Evolutionary conservation across 2,888 invertebrate genomes (phyloP).

Genomic region (Euplexia lucipara): DNA sequence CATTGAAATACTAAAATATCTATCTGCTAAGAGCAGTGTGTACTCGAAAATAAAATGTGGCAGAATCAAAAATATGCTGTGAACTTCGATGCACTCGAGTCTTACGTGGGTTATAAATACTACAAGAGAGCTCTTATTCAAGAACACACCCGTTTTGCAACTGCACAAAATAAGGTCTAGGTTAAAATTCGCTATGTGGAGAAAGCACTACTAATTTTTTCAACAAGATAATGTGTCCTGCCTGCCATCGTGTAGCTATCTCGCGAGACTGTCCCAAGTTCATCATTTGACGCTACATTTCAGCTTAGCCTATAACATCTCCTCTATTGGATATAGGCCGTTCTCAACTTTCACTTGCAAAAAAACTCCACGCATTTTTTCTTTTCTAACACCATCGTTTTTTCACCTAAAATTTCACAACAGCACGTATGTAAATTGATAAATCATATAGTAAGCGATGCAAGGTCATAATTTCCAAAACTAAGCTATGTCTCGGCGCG

Average conservation of each 20-base stretch:
- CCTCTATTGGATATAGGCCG: neutral
- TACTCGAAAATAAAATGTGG: neutral
- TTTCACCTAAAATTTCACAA: slow-evolving; percentile 50
- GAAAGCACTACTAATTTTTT: too few species aligned
- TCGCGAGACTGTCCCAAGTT: neutral
- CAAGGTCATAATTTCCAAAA: slow-evolving; percentile 61
- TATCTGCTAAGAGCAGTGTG: neutral
- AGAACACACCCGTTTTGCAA: neutral
- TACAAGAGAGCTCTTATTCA: neutral
- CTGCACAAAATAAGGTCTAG: neutral
- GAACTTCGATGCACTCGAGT: too few species aligned
- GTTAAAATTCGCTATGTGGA: neutral
- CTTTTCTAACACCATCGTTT: neutral
- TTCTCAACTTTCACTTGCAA: neutral
- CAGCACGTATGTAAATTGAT: slow-evolving; percentile 57
- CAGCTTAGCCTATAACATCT: neutral
- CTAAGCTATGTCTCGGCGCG: slow-evolving; percentile 52
- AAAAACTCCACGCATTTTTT: neutral
- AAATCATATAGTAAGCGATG: slow-evolving; percentile 58
- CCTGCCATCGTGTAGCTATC: neutral
- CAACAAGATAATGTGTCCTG: neutral
- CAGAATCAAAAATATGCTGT: too few species aligned
- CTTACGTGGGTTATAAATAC: too few species aligned
- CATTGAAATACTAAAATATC: neutral
- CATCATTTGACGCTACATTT: neutral